Percentiles rank a stretch among this genome's conserved stretches.
These are phyloP conservation scores for Silurus aristotelis DNA, from an alignment of 2,797 vertebrate genomes.

Conservation along the genomic window DNA sequence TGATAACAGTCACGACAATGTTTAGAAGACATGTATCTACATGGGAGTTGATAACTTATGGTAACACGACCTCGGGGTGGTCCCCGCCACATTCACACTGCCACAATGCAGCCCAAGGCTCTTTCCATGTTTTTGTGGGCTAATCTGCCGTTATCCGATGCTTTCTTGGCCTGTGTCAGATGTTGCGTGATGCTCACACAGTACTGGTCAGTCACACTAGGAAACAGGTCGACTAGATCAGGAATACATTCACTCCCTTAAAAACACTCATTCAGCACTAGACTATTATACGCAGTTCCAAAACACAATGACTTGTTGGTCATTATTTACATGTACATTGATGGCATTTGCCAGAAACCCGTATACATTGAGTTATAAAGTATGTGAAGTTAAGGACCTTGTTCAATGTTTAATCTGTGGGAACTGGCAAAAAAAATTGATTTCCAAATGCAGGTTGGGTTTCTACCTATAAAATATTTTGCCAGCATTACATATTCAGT, in stretches of 20 bases:
- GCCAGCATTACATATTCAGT: neutral
- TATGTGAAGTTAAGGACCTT: too few relatives aligned
- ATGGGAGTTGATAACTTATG: slow-evolving; percentile 70
- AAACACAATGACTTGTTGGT: neutral
- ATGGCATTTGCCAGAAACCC: too few relatives aligned
- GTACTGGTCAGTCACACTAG: slow-evolving; percentile 29
- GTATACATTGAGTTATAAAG: too few relatives aligned
- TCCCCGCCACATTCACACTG: slow-evolving; percentile 43
- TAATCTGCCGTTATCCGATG: slow-evolving; percentile 54
- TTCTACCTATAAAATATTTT: neutral
- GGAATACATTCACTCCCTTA: slow-evolving; percentile 23
- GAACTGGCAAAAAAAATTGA: too few relatives aligned
- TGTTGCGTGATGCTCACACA: slow-evolving; percentile 33
- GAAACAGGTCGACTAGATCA: slow-evolving; percentile 12
- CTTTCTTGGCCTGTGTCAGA: slow-evolving; percentile 39
- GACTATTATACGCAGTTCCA: neutral
- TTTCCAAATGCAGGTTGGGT: neutral
- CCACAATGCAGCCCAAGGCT: slow-evolving; percentile 39
- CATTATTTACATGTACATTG: neutral
- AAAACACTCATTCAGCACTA: neutral
- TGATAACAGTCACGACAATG: slow-evolving; percentile 75
- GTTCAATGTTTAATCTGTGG: too few relatives aligned
- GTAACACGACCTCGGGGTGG: slow-evolving; percentile 63
- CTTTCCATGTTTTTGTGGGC: slow-evolving; percentile 40
- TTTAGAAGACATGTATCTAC: slow-evolving; percentile 79